These are phyloP conservation scores for Myotis davidii DNA, from an alignment of 2,113 vertebrate species.

Conservation along the genomic window DNA sequence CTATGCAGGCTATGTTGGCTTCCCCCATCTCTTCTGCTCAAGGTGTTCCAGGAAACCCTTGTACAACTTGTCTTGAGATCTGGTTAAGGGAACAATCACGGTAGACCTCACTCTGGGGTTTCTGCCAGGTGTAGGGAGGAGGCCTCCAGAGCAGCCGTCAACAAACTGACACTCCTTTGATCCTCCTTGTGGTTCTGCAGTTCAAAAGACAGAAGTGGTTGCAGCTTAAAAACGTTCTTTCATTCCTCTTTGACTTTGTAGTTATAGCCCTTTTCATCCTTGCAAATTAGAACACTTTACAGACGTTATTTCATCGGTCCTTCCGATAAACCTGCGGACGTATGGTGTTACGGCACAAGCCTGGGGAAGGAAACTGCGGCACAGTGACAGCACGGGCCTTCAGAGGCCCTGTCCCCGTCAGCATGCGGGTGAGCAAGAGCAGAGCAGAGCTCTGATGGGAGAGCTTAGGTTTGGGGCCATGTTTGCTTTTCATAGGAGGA, in stretches of 20 bases:
- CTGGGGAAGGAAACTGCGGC: not conserved
- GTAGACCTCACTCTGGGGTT: not conserved
- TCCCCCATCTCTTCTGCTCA: not conserved
- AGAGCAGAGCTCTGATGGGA: not conserved
- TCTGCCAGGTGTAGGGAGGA: not conserved
- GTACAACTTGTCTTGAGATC: not conserved
- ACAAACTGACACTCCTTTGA: constrained; percentile 15
- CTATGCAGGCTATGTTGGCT: not conserved
- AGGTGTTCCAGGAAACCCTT: not conserved
- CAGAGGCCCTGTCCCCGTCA: not conserved
- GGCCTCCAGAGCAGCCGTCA: not conserved
- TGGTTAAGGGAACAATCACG: not conserved
- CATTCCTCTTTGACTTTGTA: constrained; percentile 48
- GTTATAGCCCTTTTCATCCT: constrained; percentile 52
- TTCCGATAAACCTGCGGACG: not conserved
- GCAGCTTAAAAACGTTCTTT: not conserved
- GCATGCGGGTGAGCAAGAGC: not conserved
- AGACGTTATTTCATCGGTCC: not conserved
- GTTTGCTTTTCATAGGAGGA: constrained; percentile 2
- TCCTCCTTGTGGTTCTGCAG: constrained; percentile 52
- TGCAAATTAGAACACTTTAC: not conserved
- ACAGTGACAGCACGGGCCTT: fast-evolving
- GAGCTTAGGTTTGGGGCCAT: not conserved
- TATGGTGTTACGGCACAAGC: not conserved
- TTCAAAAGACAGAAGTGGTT: constrained; percentile 59